A percentile compares a stretch with the other conserved stretches of the same genome.
Evolutionary conservation across 2,888 invertebrate genomes (phyloP).

Genomic region (Pammene aurita): DNA sequence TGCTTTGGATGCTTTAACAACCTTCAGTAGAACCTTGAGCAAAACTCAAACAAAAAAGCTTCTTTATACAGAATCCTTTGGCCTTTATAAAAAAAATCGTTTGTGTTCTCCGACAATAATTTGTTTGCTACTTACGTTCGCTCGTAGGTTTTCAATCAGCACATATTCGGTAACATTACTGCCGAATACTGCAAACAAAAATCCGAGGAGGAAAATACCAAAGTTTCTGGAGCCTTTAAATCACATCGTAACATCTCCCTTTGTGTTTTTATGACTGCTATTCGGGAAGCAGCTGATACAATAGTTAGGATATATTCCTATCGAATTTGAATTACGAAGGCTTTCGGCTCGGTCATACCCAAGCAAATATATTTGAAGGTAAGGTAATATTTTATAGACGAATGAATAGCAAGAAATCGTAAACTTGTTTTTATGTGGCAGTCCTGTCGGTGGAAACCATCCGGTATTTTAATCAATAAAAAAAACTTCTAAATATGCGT

Average conservation of each 20-base stretch:
- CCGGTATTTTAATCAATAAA: not conserved
- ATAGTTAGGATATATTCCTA: constrained; percentile 42
- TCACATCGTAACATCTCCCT: constrained; percentile 48
- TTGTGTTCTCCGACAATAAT: not conserved
- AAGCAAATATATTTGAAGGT: constrained; percentile 28
- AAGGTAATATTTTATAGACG: constrained; percentile 26
- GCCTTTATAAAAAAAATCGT: not conserved
- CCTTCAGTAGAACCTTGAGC: too few relatives aligned
- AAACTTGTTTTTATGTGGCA: constrained; percentile 30
- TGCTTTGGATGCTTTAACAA: too few relatives aligned
- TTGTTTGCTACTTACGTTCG: not conserved
- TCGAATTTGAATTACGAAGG: constrained; percentile 34
- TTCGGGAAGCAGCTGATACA: constrained; percentile 46
- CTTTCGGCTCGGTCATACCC: constrained; percentile 13
- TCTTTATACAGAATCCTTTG: not conserved
- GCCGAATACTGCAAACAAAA: constrained; percentile 46
- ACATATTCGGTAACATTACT: constrained; percentile 32
- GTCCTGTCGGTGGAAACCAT: not conserved
- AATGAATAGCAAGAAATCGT: constrained; percentile 27
- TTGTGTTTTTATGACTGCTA: constrained; percentile 52
- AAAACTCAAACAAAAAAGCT: not conserved
- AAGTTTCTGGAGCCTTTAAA: constrained; percentile 48
- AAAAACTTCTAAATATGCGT: not conserved
- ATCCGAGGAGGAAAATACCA: constrained; percentile 47
- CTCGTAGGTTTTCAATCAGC: constrained; percentile 29